Evolutionary conservation across 2,888 invertebrate genomes (phyloP).

Genomic region (Gortyna flavago): DNA sequence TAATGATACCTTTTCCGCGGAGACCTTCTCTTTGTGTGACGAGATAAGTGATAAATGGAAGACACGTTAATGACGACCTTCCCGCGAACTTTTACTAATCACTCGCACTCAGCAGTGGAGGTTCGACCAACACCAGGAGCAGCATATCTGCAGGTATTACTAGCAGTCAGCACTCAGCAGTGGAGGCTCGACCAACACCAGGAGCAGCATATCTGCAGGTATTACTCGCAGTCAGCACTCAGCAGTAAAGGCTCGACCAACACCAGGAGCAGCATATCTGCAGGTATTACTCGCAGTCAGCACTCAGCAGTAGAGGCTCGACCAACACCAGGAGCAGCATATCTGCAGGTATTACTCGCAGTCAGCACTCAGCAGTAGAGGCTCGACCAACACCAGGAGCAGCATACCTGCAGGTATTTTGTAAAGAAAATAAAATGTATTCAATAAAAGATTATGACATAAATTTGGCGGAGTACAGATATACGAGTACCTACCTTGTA

Average conservation of each 20-base stretch:
- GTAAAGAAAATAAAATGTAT: constrained; percentile 2
- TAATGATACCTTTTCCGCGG: neutral
- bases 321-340: neutral
- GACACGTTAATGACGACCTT: constrained; percentile 7
- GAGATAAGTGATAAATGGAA: constrained; percentile 39
- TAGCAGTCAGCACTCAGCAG: too few relatives aligned
- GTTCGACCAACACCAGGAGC: neutral
- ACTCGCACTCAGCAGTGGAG: neutral
- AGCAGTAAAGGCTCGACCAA: neutral
- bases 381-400: neutral
- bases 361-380: neutral
- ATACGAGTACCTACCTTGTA: neutral
- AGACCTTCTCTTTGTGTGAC: constrained; percentile 9
- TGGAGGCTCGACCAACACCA: neutral
- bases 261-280: constrained; percentile 1
- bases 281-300: too few relatives aligned
- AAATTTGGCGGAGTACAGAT: constrained; percentile 18
- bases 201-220: neutral
- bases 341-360: neutral
- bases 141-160: neutral
- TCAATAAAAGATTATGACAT: constrained; percentile 19
- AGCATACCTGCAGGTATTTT: neutral
- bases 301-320: neutral
- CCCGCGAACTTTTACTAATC: neutral
- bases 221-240: too few relatives aligned